A percentile compares a stretch with the other conserved stretches of the same genome.
These are phyloP conservation scores for Pipistrellus pygmaeus DNA, from an alignment of 2,797 vertebrate species.

Conservation along the genomic window DNA sequence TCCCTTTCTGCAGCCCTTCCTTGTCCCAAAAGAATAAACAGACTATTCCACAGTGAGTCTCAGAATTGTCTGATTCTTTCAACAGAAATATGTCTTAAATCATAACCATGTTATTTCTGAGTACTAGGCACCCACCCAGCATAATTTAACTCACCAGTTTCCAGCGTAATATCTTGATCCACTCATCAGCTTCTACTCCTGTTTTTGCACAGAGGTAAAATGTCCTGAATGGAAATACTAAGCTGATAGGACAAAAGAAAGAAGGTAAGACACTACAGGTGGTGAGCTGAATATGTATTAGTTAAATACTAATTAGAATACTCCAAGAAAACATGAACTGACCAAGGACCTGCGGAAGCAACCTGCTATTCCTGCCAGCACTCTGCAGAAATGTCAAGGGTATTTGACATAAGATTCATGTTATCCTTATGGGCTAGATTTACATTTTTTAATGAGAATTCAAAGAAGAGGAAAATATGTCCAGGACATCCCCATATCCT, in stretches of 20 bases:
- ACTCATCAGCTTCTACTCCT: conserved; percentile 96
- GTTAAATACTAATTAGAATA: background rate
- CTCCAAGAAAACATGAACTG: conserved; percentile 8
- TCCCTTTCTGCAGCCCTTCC: background rate
- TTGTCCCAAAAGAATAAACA: background rate
- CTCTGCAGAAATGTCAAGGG: background rate
- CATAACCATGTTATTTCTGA: background rate
- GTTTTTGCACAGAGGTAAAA: conserved; percentile 97
- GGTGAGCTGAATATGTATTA: background rate
- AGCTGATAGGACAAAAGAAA: conserved; percentile 85
- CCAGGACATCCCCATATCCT: background rate
- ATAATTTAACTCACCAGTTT: conserved; percentile 92
- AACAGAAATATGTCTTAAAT: background rate
- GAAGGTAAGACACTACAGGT: background rate
- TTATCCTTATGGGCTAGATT: background rate
- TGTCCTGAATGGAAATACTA: conserved; percentile 97
- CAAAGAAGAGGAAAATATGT: background rate
- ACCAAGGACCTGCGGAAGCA: background rate
- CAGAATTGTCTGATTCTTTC: background rate
- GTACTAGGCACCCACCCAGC: background rate
- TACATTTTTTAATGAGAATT: conserved; percentile 5
- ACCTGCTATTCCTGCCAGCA: background rate
- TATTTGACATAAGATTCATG: background rate
- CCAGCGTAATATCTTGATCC: conserved; percentile 97
- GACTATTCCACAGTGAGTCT: background rate